Evolutionary conservation across 2,888 invertebrate species (phyloP).

Genomic region (Agonopterix heracliana): DNA sequence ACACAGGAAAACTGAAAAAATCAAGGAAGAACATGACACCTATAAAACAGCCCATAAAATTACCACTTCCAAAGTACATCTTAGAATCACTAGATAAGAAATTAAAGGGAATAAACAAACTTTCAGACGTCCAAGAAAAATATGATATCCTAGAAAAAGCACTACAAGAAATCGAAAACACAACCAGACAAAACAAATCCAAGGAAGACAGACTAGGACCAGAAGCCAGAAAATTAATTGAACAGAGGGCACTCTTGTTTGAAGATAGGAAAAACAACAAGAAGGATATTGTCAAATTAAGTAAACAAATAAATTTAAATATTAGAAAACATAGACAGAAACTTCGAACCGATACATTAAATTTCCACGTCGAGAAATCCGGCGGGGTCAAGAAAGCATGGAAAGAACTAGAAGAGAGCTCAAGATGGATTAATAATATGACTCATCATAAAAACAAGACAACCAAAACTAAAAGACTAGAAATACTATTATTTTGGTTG

Average conservation of each 20-base stretch:
- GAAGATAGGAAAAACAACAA: background rate
- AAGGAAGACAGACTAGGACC: background rate
- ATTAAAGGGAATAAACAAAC: background rate
- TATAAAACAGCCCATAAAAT: background rate
- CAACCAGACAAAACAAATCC: background rate
- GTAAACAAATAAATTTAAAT: background rate
- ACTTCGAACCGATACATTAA: background rate
- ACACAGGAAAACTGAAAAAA: background rate
- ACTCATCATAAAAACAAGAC: background rate
- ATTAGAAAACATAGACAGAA: background rate
- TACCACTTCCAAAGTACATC: background rate
- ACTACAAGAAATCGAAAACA: background rate
- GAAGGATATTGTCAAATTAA: background rate
- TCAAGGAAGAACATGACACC: background rate
- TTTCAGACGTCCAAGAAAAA: background rate
- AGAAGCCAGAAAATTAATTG: background rate
- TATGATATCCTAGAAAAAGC: background rate
- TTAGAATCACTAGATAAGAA: background rate
- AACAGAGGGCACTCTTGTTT: background rate
- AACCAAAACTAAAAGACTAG: background rate
- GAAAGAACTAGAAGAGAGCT: background rate
- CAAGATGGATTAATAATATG: background rate
- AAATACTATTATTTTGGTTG: too few relatives aligned
- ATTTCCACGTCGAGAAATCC: background rate
- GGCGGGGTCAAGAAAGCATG: conserved; percentile 1